phyloP scores from a whole-genome alignment of 2,113 vertebrate genomes.

The Passer montanus region DNA sequence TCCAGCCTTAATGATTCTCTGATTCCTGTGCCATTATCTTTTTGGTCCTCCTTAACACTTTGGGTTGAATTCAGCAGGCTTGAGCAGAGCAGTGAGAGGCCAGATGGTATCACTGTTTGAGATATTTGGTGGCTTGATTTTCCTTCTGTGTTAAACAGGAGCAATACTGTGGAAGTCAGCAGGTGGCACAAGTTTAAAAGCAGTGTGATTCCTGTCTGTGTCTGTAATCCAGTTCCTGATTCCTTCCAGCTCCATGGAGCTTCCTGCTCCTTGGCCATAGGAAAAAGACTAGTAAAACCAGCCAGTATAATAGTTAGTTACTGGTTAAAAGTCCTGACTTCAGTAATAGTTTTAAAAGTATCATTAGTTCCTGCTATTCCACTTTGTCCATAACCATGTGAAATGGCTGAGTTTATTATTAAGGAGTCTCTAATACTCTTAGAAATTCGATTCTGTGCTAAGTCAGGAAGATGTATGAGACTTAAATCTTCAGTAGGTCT shows the following conservation, averaged over 20 bases:
- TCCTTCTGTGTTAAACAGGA: not conserved
- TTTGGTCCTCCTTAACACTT: not conserved
- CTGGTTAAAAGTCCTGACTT: not conserved
- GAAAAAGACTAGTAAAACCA: not conserved
- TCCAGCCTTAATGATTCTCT: not conserved
- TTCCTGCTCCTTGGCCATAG: not conserved
- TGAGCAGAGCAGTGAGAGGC: not conserved
- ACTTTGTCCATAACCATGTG: not conserved
- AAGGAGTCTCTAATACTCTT: not conserved
- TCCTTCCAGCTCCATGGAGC: not conserved
- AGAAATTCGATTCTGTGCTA: slow-evolving; percentile 47
- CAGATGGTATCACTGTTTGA: not conserved
- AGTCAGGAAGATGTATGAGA: slow-evolving; percentile 72
- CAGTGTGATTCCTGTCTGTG: not conserved
- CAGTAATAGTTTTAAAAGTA: not conserved
- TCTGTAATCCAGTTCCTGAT: not conserved
- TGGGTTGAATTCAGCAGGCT: not conserved
- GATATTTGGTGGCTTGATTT: not conserved
- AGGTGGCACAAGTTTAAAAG: not conserved
- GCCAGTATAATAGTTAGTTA: not conserved
- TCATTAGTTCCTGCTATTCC: not conserved
- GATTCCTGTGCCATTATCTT: not conserved
- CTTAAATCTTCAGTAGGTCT: slow-evolving; percentile 74
- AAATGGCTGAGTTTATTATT: slow-evolving; percentile 39
- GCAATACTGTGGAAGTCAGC: not conserved